phyloP scores from a whole-genome alignment of 2,113 vertebrate genomes.

The Coptodon rendalli region DNA sequence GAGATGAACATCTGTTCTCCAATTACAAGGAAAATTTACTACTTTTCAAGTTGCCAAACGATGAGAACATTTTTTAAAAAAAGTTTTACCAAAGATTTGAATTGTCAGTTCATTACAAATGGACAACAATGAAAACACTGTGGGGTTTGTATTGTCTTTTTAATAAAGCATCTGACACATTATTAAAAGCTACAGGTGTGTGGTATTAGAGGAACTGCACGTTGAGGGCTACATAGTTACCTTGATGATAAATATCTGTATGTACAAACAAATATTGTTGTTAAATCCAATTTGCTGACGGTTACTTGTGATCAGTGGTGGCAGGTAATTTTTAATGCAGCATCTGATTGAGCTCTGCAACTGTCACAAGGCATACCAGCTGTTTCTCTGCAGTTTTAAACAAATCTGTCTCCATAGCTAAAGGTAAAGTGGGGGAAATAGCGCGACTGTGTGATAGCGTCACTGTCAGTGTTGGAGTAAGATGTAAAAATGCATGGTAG shows the following conservation, averaged over 20 bases:
- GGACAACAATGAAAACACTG: neutral
- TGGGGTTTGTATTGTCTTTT: neutral
- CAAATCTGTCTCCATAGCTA: neutral
- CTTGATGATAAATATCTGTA: neutral
- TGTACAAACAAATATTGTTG: neutral
- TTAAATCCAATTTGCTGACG: neutral
- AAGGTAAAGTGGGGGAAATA: neutral
- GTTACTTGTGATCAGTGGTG: neutral
- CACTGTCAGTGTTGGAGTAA: neutral
- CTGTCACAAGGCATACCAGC: neutral
- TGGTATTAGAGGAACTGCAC: neutral
- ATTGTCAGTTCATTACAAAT: neutral
- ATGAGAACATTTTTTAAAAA: rapidly evolving
- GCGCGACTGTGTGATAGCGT: neutral
- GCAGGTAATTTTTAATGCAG: neutral
- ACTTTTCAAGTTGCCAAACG: neutral
- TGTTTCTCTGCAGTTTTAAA: neutral
- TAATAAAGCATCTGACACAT: neutral
- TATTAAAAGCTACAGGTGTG: neutral
- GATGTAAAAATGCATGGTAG: neutral
- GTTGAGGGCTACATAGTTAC: neutral
- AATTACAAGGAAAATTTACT: neutral
- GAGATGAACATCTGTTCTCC: neutral
- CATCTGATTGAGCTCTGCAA: neutral
- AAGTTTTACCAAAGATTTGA: neutral